Evolutionary conservation across 2,888 invertebrate genomes (phyloP), one percentile per base, ranked within the genome.

Genomic region (Neoaliturus tenellus): DNA sequence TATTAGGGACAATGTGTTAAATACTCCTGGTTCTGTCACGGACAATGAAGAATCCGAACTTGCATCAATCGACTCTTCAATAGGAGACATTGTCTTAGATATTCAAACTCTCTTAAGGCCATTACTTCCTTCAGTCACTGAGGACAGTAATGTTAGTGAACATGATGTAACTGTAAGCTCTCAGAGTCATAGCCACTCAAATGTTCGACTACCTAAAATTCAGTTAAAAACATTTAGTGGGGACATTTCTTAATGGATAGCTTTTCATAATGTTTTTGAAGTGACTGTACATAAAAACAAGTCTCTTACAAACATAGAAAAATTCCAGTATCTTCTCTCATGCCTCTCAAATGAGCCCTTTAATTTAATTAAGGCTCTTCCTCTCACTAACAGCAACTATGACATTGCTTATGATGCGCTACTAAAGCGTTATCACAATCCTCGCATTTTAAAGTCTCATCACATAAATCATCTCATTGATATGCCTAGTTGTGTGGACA

Each of bases 401-500:
- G 35, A 12, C 35, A 69, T 35, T 35, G 35, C 69, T n/a, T 69
- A 33, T 33, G 69, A 69, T 20, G 35, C 31, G 10, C 33, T 69
- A 10, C 8, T 35, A 33, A n/a, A n/a, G n/a, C n/a, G n/a, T n/a
- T n/a, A n/a, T n/a, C n/a, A n/a, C n/a, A n/a, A n/a, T n/a, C n/a
- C 69, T 69, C 5, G 14, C 4, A 69, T 69, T 25, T 69, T 69
- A n/a, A 69, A 33, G 17, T 69, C 35, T 5, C 35, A 17, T 35
- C 35, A 69, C n/a, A 17, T 35, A 33, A 69, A 69, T 69, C 69
- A 69, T n/a, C n/a, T n/a, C n/a, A n/a, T n/a, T n/a, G n/a, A n/a
- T n/a, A n/a, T n/a, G n/a, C n/a, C n/a, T n/a, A n/a, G 12, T 73
- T 73, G 44, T 44, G 25, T 10, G 41, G 73, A 73, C 73, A 73